A percentile compares a stretch with the other conserved stretches of the same genome.
Conservation (phyloP, 2,888 invertebrate species). For the Periphyllus acericola region DNA sequence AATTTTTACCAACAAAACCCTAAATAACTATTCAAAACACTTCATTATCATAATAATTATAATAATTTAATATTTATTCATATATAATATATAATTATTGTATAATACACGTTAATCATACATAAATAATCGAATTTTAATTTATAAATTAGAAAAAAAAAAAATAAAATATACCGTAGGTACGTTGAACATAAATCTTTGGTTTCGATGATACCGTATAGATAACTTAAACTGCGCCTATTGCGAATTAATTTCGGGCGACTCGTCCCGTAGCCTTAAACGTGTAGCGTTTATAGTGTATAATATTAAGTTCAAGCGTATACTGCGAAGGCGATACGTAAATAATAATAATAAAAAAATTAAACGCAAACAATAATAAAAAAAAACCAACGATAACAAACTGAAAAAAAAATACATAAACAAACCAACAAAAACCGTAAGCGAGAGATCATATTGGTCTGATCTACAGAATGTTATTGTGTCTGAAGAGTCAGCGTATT, state of each 20-base stretch:
- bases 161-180: not conserved
- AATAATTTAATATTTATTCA: not conserved
- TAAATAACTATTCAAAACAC: conserved; percentile 56
- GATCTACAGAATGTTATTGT: conserved; percentile 16
- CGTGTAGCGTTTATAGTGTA: conserved; percentile 9
- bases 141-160: not conserved
- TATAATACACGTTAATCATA: not conserved
- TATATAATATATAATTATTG: conserved; percentile 11
- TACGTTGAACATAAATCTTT: conserved; percentile 38
- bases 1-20: conserved; percentile 60
- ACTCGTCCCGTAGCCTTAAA: conserved; percentile 1
- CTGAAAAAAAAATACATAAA: conserved; percentile 27
- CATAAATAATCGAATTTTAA: not conserved
- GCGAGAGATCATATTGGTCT: conserved; percentile 62
- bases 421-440: conserved; percentile 46
- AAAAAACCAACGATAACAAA: conserved; percentile 36
- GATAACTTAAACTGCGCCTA: not conserved
- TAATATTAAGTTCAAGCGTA: conserved; percentile 16
- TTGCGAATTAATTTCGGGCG: not conserved
- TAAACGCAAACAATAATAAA: conserved; percentile 31
- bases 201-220: conserved; percentile 35
- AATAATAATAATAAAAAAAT: conserved; percentile 27
- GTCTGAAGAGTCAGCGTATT: not conserved
- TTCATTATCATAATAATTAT: conserved; percentile 36
- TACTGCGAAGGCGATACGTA: conserved; percentile 32